phyloP scores from a whole-genome alignment of 1,140 invertebrate genomes.

The Neodiprion pinetum region DNA sequence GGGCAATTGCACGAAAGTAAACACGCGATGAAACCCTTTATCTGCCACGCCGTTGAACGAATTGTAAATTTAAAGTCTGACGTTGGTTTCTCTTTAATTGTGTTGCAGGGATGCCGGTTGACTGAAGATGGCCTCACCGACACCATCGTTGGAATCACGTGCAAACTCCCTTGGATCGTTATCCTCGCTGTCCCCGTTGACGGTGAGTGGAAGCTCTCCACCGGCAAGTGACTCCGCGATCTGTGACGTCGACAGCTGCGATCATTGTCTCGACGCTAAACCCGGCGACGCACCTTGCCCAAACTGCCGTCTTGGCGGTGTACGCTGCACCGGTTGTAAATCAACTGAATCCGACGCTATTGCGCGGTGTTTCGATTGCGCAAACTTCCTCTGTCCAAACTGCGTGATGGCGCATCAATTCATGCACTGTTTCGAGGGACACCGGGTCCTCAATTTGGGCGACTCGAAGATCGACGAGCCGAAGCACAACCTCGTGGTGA shows the following conservation, averaged over 20 bases:
- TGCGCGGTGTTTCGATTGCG: constrained; percentile 93
- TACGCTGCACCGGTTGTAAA: constrained; percentile 87
- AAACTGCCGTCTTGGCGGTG: constrained; percentile 73
- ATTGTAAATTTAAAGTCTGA: background rate
- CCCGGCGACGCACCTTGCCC: constrained; percentile 84
- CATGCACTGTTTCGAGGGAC: constrained; percentile 98
- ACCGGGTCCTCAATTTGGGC: constrained; percentile 83
- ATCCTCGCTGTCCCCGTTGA: constrained; percentile 75
- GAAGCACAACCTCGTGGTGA: constrained; percentile 33
- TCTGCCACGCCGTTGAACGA: background rate
- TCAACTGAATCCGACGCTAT: constrained; percentile 85
- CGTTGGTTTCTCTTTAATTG: constrained; percentile 30
- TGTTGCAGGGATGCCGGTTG: constrained; percentile 72
- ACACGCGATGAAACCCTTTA: background rate
- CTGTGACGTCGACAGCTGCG: constrained; percentile 79
- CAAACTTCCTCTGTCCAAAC: constrained; percentile 93
- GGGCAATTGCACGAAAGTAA: too few species aligned
- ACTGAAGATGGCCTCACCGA: constrained; percentile 82
- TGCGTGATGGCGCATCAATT: constrained; percentile 98
- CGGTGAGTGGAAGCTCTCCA: constrained; percentile 82
- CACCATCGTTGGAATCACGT: constrained; percentile 91
- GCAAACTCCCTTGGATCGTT: constrained; percentile 87
- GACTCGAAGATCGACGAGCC: constrained; percentile 65
- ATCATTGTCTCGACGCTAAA: constrained; percentile 81
- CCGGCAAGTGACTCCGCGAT: constrained; percentile 81